Evolutionary conservation across 1,140 invertebrate species (phyloP), one percentile per base, ranked within the genome.

Genomic region (Pectinophora gossypiella): DNA sequence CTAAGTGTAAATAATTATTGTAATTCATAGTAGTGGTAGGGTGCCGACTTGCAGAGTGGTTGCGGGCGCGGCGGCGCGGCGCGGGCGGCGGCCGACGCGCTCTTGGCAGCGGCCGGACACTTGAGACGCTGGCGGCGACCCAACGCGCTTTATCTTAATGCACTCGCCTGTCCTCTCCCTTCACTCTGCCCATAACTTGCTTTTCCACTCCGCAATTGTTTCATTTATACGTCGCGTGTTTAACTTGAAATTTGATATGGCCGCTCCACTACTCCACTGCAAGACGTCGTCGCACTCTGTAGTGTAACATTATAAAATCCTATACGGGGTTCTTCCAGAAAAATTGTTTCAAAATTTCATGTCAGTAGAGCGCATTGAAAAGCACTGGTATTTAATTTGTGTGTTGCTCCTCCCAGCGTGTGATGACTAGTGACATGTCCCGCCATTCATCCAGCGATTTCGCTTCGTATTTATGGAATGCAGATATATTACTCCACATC

Each of bases 121-220:
- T 85, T 71, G 77, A 80, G 74, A 80, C 72, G 70, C 72, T 81
- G 82, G 77, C 77, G 48, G 46, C 48, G 56, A 62, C 73, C 79
- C 79, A 85, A 80, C 59, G 46, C 76, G 72, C 69, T 81, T 77
- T 80, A 76, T 79, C 78, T 81, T 79, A 84, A 76, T 84, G 68
- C 72, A 72, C 76, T 76, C 65, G 69, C 67, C 66, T 69, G 74
- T 76, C 68, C 64, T 59, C 59, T 75, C 60, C 59, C 66, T 55
- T 75, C 72, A 67, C 61, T 64, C 49, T 65, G 56, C 43, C 54
- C 64, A 75, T 78, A 81, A 76, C 77, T 82, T 60, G 65, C 63
- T 65, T 75, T 68, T 72, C 66, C 56, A 71, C 76, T 72, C 52
- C 45, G 59, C 68, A 59, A 77, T 76, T 75, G 72, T 72, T 75